Percentiles rank a stretch among this genome's conserved stretches.
Conservation (phyloP, 2,888 invertebrate species). For the Conomelus anceps region DNA sequence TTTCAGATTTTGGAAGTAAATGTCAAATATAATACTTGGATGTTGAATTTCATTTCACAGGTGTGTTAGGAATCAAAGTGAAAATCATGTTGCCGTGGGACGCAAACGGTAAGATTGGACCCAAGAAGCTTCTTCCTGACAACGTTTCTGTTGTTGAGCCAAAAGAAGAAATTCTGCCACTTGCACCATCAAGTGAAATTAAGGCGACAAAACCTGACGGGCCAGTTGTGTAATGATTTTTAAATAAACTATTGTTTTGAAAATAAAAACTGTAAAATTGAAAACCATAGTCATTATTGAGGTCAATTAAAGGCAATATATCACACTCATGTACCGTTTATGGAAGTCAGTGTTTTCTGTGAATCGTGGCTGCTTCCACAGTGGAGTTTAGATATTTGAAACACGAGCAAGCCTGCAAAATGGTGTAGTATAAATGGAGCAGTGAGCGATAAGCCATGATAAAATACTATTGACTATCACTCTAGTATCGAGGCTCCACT, state of each 20-base stretch:
- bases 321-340: too few relatives aligned
- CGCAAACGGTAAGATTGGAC: constrained; percentile 93
- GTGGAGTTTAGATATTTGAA: too few relatives aligned
- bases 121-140: constrained; percentile 95
- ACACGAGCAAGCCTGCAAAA: too few relatives aligned
- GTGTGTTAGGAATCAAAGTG: constrained; percentile 65
- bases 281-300: not conserved
- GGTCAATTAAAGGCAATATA: not conserved
- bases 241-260: not conserved
- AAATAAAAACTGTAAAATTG: not conserved
- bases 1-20: too few relatives aligned
- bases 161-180: constrained; percentile 80
- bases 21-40: too few relatives aligned
- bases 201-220: constrained; percentile 59
- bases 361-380: too few relatives aligned
- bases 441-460: too few relatives aligned
- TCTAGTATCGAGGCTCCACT: too few relatives aligned
- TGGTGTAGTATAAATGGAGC: too few relatives aligned
- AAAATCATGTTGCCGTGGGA: constrained; percentile 99
- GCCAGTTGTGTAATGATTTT: not conserved
- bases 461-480: too few relatives aligned
- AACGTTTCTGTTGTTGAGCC: constrained; percentile 96
- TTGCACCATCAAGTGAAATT: constrained; percentile 66
- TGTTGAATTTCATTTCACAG: constrained; percentile 32
- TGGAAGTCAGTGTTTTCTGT: too few relatives aligned